Evolutionary conservation across 2,797 vertebrate genomes (phyloP).

Genomic region (Spatula clypeata): DNA sequence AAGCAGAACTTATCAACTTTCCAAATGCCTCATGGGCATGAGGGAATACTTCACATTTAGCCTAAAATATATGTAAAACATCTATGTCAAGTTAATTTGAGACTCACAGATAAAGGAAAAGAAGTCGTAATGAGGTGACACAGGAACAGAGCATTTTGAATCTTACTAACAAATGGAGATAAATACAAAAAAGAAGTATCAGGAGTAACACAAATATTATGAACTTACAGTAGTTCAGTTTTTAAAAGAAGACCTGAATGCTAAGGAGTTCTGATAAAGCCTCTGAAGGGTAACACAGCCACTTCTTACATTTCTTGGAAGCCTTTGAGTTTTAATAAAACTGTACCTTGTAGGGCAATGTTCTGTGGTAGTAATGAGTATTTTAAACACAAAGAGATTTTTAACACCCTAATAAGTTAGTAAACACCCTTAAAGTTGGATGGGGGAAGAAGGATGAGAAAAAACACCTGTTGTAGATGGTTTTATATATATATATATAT

Average conservation of each 20-base stretch:
- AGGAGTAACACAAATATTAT: conserved; percentile 13
- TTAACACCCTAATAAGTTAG: background rate
- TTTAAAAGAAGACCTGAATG: background rate
- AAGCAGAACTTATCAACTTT: conserved; percentile 53
- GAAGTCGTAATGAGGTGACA: conserved; percentile 33
- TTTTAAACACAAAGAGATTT: background rate
- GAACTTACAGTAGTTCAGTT: background rate
- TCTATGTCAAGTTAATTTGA: conserved; percentile 65
- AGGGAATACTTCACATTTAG: conserved; percentile 65
- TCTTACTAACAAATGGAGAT: conserved; percentile 17
- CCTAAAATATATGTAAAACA: conserved; percentile 60
- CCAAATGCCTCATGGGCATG: conserved; percentile 37
- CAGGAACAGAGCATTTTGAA: conserved; percentile 33
- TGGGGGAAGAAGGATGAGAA: background rate
- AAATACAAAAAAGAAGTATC: conserved; percentile 13
- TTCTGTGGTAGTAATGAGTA: background rate
- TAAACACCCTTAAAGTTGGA: background rate
- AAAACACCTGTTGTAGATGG: background rate
- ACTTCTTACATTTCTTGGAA: background rate
- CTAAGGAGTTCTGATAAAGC: background rate
- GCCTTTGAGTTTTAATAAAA: background rate
- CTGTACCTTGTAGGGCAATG: background rate
- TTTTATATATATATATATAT: background rate
- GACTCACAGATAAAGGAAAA: conserved; percentile 46
- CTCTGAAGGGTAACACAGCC: background rate